Base-by-base conservation (phyloP, 2,113 vertebrate species). In the Cacatua alba region DNA sequence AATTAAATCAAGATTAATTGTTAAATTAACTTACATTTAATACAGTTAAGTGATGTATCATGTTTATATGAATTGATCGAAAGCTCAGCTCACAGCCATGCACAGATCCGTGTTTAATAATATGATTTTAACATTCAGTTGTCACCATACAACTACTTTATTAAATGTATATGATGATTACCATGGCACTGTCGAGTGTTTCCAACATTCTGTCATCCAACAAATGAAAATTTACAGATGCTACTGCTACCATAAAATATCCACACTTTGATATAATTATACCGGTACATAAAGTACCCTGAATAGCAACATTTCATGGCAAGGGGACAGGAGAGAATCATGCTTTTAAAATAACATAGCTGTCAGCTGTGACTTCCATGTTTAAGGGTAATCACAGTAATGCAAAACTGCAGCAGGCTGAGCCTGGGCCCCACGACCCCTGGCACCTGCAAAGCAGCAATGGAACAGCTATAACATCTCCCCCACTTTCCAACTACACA, bases 1-100 rank as follows among this genome's bases (percentile, higher is more conserved):
- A 92, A 97, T 86, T 94, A 86, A 92, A 53, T 46, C 52, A 76
- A 94, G 86, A 87, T 82, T 95, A 84, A 96, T 84, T 86, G 72
- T 90, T 88, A 78, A 87, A 94, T 95, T 94, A 91, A 82, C 46
- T 83, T 84, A 77, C 25, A 90, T 90, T 84, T 87, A 87, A 91
- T 69, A 91, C 31, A 90, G 62, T 52, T 74, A 71, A 72, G 44
- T 16, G 49, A 82, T 51, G 55, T 16, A 81, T 70, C 68, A 46
- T 74, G 59, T 92, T 95, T 77, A 48, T 52, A 88, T 9, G 26
- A 82, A 76, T 21, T 76, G 86, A 96, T 86, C 62, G 55, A 92
- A 94, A 90, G 75, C 48, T 82, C 33, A 88, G 35, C 69, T 78
- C 90, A 75, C 71, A 91, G 88, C 71, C 75, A 68, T 4, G 33